Evolutionary conservation across 2,797 vertebrate species (phyloP), one percentile per base, ranked within the genome.

Genomic region (Carduelis carduelis): DNA sequence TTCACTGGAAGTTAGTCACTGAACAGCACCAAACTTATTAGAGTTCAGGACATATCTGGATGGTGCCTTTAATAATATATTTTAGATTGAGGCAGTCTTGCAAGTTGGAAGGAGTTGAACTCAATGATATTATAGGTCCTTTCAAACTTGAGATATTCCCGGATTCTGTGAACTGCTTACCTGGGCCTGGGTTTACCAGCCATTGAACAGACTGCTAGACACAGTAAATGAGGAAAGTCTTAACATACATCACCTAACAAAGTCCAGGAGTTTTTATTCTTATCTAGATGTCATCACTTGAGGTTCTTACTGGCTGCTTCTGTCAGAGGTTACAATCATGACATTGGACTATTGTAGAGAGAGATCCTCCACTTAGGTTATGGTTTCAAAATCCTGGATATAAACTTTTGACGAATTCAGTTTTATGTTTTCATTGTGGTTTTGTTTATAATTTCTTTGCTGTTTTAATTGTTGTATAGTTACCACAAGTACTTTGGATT

Each of bases 51-150:
- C 34, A 3, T 4, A 23, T 23, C 17, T 27, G 34, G 18, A 35
- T 41, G 47, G n/a, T 17, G 15, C 35, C 53, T 37, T 35, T 27
- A 22, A 57, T 32, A 6, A 22, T 17, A 35, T 2, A 1, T 12
- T 47, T 55, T 68, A 27, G 12, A 53, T 32, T 47, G n/a, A 43
- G 32, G 26, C 7, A 27, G 15, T n/a, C 12, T 28, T 47, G 4
- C 9, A 60, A 66, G 26, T 26, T 39, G 24, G 37, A 52, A 57
- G 17, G n/a, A 46, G 4, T 39, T 39, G 24, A 30, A 59, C n/a
- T 52, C 0, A 0, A 14, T 12, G 8, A 10, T 52, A 44, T 39
- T 65, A 17, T 7, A 12, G 9, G 39, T 65, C 6, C 20, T 18
- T 59, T 52, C 0, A 0, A 39, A 26, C 11, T 30, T 80, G 46